Evolutionary conservation across 2,797 vertebrate species (phyloP).

Genomic region (Myotis pilosus): DNA sequence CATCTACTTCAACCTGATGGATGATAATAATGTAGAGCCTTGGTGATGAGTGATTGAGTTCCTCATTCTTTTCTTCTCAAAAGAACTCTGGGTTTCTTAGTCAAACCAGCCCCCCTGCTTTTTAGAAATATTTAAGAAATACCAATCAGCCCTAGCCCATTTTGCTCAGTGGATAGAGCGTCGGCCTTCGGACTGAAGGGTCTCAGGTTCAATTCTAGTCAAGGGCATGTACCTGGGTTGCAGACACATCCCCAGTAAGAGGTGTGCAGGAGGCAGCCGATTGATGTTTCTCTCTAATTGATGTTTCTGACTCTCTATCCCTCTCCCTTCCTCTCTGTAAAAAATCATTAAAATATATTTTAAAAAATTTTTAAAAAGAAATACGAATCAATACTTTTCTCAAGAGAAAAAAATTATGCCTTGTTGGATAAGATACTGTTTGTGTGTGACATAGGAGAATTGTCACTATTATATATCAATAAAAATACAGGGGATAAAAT

Average conservation of each 20-base stretch:
- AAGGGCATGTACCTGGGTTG: too few relatives aligned
- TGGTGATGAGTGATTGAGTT: not conserved
- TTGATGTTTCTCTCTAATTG: too few relatives aligned
- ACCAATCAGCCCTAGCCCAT: not conserved
- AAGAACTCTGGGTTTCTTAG: not conserved
- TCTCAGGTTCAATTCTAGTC: too few relatives aligned
- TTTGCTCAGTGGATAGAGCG: too few relatives aligned
- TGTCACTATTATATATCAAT: not conserved
- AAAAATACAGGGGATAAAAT: not conserved
- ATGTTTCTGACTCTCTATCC: too few relatives aligned
- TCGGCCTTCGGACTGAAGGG: too few relatives aligned
- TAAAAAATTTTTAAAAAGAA: too few relatives aligned
- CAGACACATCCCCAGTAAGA: too few relatives aligned
- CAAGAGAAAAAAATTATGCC: not conserved
- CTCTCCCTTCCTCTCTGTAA: too few relatives aligned
- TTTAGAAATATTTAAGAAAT: conserved; percentile 24
- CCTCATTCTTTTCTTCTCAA: not conserved
- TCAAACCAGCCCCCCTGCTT: not conserved
- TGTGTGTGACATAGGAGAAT: not conserved
- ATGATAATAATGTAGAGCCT: not conserved
- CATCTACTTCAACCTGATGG: not conserved
- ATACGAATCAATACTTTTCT: not conserved
- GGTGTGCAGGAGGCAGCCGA: too few relatives aligned
- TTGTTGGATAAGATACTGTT: not conserved
- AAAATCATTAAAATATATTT: too few relatives aligned